Base-by-base conservation (phyloP, 2,888 invertebrate genomes). In the Spilarctia lutea region DNA sequence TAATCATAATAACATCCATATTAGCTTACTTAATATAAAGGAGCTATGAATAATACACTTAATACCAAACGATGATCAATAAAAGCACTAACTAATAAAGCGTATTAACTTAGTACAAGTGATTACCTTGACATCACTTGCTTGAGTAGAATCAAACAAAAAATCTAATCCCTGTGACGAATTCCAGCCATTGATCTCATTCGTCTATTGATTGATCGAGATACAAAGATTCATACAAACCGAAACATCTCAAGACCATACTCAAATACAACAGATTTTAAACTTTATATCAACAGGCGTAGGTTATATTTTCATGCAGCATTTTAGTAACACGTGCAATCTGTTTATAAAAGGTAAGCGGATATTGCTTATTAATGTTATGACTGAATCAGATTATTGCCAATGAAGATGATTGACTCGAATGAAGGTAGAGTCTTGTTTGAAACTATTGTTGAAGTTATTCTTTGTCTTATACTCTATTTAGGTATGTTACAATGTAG, bases 321-420 rank as follows among this genome's bases (percentile, higher is more conserved):
- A 33, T 45, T 67, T 56, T 48, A 69, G 76, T 68, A 84, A 92
- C 94, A 94, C 93, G 92, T 93, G 91, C 90, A 92, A 89, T 91
- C 86, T 87, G 90, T 90, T 88, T 89, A 90, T 86, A 65, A 91
- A 93, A 93, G 91, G 92, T 91, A 91, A 93, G 84, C 92, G 94
- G 94, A 95, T 95, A 95, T 94, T 86, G 89, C 91, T 94, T 94
- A 94, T 94, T 94, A 94, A 94, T 94, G 92, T 91, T 90, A 91
- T 88, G 90, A 89, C 89, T 91, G 92, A 89, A 91, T 91, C 91
- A 85, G 89, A 87, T 91, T 92, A 94, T 94, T 91, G 93, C 87
- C 93, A 94, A 93, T 94, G 91, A 91, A 91, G 89, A 91, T 90
- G 91, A 92, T 92, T 89, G 90, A 90, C 85, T 87, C 85, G 86